phyloP scores from a whole-genome alignment of 2,888 invertebrate species.

The Alcis repandata region DNA sequence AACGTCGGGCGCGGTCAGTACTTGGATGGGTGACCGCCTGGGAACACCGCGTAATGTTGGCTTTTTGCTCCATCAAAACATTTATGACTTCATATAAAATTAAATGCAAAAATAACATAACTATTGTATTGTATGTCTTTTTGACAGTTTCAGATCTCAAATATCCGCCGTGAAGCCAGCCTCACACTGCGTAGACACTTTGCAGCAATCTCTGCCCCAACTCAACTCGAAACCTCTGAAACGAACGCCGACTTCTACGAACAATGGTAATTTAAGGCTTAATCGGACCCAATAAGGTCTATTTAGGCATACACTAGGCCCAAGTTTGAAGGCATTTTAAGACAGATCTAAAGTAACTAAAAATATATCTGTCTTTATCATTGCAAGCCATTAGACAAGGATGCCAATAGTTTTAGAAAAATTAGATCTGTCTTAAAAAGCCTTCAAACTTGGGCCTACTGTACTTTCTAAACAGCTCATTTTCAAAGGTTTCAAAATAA shows the following conservation, averaged over 20 bases:
- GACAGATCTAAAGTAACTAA: too few relatives aligned
- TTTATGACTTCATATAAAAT: neutral
- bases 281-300: constrained; percentile 8
- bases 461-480: neutral
- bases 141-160: constrained; percentile 57
- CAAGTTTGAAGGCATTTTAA: too few relatives aligned
- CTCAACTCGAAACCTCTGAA: constrained; percentile 53
- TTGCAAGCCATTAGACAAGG: too few relatives aligned
- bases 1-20: constrained; percentile 79
- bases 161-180: constrained; percentile 78
- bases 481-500: neutral
- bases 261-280: constrained; percentile 46
- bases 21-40: constrained; percentile 80
- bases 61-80: constrained; percentile 18
- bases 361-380: too few relatives aligned
- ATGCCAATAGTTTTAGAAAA: too few relatives aligned
- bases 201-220: constrained; percentile 74
- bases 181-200: constrained; percentile 76
- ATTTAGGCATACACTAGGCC: neutral
- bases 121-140: neutral
- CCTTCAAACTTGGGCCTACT: too few relatives aligned
- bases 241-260: constrained; percentile 56
- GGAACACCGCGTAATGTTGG: constrained; percentile 70
- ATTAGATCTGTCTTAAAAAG: too few relatives aligned
- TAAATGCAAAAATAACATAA: neutral